Conservation (phyloP, 2,888 invertebrate genomes). For the Coleophora deauratella region DNA sequence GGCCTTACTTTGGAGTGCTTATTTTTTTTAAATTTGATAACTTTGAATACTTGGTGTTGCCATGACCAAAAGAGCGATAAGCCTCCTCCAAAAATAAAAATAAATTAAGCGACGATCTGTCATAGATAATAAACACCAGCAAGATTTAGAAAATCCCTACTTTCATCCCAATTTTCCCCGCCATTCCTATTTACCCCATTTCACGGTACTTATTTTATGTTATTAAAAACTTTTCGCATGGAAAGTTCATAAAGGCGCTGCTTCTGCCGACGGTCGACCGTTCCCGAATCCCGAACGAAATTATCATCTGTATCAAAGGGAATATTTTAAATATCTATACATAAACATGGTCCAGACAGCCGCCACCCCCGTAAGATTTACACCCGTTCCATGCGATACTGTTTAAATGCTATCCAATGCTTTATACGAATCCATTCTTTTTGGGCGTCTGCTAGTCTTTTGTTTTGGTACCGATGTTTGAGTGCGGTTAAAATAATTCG, state of each 20-base stretch:
- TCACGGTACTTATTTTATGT: background rate
- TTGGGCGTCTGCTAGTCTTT: conserved; percentile 5
- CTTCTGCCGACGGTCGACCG: conserved; percentile 47
- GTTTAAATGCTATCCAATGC: conserved; percentile 8
- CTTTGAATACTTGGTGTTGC: no score
- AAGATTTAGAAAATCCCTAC: no score
- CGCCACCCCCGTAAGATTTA: conserved; percentile 60
- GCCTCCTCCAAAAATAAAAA: no score
- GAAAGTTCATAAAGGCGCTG: conserved; percentile 6
- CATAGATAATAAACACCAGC: no score
- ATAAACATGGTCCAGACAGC: conserved; percentile 57
- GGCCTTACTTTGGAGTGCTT: no score
- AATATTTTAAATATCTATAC: conserved; percentile 72
- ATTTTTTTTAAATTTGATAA: no score
- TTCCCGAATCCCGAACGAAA: conserved; percentile 49
- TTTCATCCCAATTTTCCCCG: no score
- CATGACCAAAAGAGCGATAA: no score
- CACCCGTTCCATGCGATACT: conserved; percentile 22
- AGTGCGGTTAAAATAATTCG: background rate
- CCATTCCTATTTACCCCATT: no score
- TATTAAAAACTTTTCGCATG: background rate
- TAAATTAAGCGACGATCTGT: no score
- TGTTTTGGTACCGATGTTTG: background rate
- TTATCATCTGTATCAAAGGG: conserved; percentile 73
- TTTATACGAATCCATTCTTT: conserved; percentile 10